Base-by-base conservation (phyloP, 1,140 invertebrate species). In the Lepidotrigona ventralis region DNA sequence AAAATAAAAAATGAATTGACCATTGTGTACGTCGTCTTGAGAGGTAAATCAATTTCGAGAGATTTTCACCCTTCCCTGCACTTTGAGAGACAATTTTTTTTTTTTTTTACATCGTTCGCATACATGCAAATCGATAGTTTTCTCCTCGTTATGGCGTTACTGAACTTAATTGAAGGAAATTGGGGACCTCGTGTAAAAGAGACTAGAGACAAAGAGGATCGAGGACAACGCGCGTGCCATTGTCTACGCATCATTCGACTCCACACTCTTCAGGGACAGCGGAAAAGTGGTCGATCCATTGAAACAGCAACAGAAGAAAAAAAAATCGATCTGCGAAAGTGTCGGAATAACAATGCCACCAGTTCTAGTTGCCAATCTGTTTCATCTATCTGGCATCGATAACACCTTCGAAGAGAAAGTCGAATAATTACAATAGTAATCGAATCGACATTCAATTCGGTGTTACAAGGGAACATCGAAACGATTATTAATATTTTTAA, bases 351-450 rank as follows among this genome's bases (percentile, higher is more conserved):
- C 39, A 46, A 70, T 70, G 33, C 39, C 21, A 8, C n/a, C 15
- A 39, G 14, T 46, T 46, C 39, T 8, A 23, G 21, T 23, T 23
- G n/a, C 68, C 68, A 70, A 46, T 1, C 21, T 51, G 5, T 70
- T 70, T 70, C 68, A 64, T 17, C 60, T 87, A 72, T 29, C 46
- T 69, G 58, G 26, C 51, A 17, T n/a, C 77, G 86, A 86, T 87
- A 84, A 86, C 26, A 56, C 46, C 6, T n/a, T 76, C n/a, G 64
- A 81, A 86, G 86, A 87, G 86, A 87, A 87, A 87, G 86, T 81
- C 72, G 80, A 46, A 46, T 46, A 46, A 46, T 46, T 46, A 46
- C 39, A 46, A 8, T 46, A 46, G 39, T 46, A 46, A 46, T 46
- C 39, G 6, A 8, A 46, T 46, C 39, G 39, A 33, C 33, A 33